phyloP scores from a whole-genome alignment of 2,888 invertebrate genomes.

The Plagiodera versicolora region DNA sequence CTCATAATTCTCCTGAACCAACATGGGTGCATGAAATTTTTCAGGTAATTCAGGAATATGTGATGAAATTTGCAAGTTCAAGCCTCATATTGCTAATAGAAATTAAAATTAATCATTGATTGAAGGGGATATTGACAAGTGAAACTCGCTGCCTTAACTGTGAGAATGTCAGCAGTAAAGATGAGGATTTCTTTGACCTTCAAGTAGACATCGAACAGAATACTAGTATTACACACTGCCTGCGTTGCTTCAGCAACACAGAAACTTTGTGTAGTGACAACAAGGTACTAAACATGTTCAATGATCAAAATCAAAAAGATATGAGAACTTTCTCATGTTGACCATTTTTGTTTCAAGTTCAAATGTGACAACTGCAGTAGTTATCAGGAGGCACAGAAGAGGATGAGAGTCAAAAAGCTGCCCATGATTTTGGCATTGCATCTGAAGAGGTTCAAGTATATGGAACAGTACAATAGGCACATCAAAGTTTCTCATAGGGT shows the following conservation, averaged over 20 bases:
- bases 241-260: conserved; percentile 96
- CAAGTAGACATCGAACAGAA: conserved; percentile 99
- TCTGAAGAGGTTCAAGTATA: conserved; percentile 95
- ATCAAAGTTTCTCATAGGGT: conserved; percentile 99
- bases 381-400: conserved; percentile 98
- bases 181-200: conserved; percentile 98
- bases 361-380: conserved; percentile 99
- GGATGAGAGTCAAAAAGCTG: conserved; percentile 97
- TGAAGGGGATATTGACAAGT: conserved; percentile 90
- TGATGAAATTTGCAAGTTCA: no score
- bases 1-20: conserved; percentile 71
- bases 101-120: background rate
- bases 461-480: conserved; percentile 98
- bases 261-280: conserved; percentile 99
- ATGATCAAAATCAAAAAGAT: no score
- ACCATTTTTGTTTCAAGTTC: conserved; percentile 57
- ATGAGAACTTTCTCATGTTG: background rate
- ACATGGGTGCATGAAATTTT: conserved; percentile 99
- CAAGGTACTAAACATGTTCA: no score
- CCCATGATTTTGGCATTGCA: conserved; percentile 97
- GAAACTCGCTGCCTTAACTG: conserved; percentile 99
- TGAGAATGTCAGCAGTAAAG: conserved; percentile 99
- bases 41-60: no score
- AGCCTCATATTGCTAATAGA: no score
- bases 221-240: conserved; percentile 97